These are phyloP conservation scores for Brachionus manjavacas DNA, from an alignment of 1,140 invertebrate genomes.

Conservation along the genomic window DNA sequence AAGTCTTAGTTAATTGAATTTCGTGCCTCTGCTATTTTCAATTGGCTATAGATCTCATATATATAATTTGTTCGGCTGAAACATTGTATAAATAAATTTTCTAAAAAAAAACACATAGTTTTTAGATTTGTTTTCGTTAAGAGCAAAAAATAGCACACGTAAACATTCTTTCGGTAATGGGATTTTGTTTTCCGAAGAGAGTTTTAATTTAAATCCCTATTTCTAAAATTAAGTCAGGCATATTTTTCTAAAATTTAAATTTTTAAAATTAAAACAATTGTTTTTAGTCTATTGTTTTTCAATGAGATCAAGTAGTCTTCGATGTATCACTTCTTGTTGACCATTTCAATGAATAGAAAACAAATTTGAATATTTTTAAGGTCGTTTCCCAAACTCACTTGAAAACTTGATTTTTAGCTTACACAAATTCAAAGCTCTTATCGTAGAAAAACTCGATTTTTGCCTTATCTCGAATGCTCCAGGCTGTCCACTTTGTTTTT, in stretches of 20 bases:
- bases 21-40: background rate
- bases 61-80: background rate
- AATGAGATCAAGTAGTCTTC: background rate
- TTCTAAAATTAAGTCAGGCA: slow-evolving; percentile 34
- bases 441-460: background rate
- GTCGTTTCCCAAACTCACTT: background rate
- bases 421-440: background rate
- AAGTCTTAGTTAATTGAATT: slow-evolving; percentile 36
- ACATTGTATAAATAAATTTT: slow-evolving; percentile 17
- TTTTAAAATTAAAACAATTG: slow-evolving; percentile 9
- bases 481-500: background rate
- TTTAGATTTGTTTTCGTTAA: background rate
- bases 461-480: background rate
- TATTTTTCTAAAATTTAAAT: background rate
- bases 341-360: slow-evolving; percentile 4
- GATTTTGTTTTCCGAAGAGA: slow-evolving; percentile 4
- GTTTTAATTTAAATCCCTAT: slow-evolving; percentile 28
- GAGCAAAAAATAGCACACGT: background rate
- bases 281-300: background rate
- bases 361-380: background rate
- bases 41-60: background rate
- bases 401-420: background rate
- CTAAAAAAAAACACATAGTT: slow-evolving; percentile 19
- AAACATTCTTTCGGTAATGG: background rate
- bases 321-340: slow-evolving; percentile 17